Evolutionary conservation across 1,140 invertebrate species (phyloP), one percentile per base, ranked within the genome.

Genomic region (Heliconius hewitsoni): DNA sequence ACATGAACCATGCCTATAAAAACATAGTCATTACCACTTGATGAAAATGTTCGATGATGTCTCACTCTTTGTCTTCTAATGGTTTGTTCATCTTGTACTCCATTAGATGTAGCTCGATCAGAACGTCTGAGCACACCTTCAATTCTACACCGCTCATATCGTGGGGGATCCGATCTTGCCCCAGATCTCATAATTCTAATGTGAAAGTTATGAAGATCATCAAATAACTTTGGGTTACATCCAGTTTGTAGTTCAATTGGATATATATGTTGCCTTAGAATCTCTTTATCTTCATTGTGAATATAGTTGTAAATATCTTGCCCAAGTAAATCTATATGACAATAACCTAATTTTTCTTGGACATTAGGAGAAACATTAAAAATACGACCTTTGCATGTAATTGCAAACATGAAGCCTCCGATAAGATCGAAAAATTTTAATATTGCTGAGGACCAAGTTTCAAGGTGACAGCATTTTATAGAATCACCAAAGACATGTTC

Each of bases 331-430:
- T 99, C 98, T 82, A 96, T 96, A 96, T 98, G 95, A 82, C 97
- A 96, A 91, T 98, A 97, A 71, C 98, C 98, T 79, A 99, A 95
- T 78, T 98, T 96, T 82, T 97, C 96, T 86, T 98, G 97, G 19
- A 99, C 96, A 85, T 97, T 97, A 74, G 97, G 96, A 30, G 98
- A 98, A 11, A 98, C 96, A 87, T 98, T 97, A 70, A 98, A 96
- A 82, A 99, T 97, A 89, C 98, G 97, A 3, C 98, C 98, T 74
- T 96, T 96, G 77, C 96, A 96, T 9, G 97, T 97, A 1, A 98
- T 94, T 13, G 98, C 96, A 78, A 99, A 91, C 87, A 98, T 95
- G 84, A 98, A 98, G n/a, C 96, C 96, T 77, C 95, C 96, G 80
- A 96, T 94, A 86, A 96, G 95, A 84, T 95, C 95, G 88, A 95